These are phyloP conservation scores for Trichonephila clavipes DNA, from an alignment of 1,140 invertebrate genomes.

Conservation along the genomic window DNA sequence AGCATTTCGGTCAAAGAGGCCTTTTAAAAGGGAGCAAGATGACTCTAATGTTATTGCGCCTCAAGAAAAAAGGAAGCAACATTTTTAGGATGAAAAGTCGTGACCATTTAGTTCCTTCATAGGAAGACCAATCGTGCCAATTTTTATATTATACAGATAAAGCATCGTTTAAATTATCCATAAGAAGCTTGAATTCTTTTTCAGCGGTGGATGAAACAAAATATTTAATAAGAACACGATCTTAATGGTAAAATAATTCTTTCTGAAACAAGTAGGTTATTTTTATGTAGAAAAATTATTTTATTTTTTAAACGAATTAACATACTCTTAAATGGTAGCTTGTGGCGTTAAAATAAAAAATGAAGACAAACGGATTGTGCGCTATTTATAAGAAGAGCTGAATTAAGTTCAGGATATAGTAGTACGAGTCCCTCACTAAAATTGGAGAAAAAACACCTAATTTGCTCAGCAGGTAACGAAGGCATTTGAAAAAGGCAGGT, in stretches of 20 bases:
- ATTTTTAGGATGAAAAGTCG: not conserved
- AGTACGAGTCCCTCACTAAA: not conserved
- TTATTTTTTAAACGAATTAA: no score
- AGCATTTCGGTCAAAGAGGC: not conserved
- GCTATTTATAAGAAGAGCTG: not conserved
- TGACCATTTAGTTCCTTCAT: no score
- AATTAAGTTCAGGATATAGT: not conserved
- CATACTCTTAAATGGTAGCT: no score
- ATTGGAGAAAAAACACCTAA: not conserved
- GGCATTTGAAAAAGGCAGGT: not conserved
- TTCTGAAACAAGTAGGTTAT: no score
- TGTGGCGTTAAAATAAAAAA: no score
- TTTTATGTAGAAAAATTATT: no score
- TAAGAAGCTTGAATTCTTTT: no score
- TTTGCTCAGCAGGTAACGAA: constrained; percentile 26
- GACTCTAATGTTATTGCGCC: not conserved
- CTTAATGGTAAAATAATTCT: no score
- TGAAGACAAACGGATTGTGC: not conserved
- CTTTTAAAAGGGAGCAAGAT: not conserved
- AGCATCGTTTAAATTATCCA: not conserved
- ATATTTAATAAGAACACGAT: no score
- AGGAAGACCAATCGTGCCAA: no score
- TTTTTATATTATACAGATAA: not conserved
- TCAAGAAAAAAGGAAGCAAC: not conserved
- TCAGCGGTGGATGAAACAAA: no score